Evolutionary conservation across 2,888 invertebrate species (phyloP).

Genomic region (Plagiodera versicolora): DNA sequence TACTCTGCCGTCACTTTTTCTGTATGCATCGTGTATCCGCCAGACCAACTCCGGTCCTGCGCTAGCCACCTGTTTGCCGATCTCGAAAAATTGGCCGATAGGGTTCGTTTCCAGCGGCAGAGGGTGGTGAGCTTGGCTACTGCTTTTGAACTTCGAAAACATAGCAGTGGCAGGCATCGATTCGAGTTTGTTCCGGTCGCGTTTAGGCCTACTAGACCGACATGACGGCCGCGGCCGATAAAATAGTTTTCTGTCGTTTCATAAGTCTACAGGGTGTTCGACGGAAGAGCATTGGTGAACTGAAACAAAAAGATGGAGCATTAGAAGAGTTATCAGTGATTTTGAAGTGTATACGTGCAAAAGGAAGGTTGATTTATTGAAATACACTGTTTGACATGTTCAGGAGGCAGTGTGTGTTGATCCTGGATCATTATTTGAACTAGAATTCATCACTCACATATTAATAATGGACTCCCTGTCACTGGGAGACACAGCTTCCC

Average conservation of each 20-base stretch:
- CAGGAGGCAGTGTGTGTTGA: not conserved
- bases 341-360: too few species aligned
- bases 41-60: conserved; percentile 90
- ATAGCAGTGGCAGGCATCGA: conserved; percentile 59
- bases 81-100: conserved; percentile 83
- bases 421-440: not conserved
- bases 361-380: too few species aligned
- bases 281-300: too few species aligned
- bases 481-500: not conserved
- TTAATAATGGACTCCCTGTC: not conserved
- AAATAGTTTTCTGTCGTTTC: not conserved
- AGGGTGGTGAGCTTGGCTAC: conserved; percentile 54
- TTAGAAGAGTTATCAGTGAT: too few species aligned
- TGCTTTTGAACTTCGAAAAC: conserved; percentile 74
- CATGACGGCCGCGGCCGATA: not conserved
- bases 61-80: conserved; percentile 77
- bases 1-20: conserved; percentile 90
- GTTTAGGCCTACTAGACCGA: conserved; percentile 3
- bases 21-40: conserved; percentile 87
- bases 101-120: conserved; percentile 74
- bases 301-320: too few species aligned
- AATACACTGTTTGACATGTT: not conserved
- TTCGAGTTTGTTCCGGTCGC: conserved; percentile 20
- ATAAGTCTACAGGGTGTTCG: not conserved
- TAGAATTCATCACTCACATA: not conserved